phyloP scores from a whole-genome alignment of 2,888 invertebrate species.

The Phyllotreta cruciferae region DNA sequence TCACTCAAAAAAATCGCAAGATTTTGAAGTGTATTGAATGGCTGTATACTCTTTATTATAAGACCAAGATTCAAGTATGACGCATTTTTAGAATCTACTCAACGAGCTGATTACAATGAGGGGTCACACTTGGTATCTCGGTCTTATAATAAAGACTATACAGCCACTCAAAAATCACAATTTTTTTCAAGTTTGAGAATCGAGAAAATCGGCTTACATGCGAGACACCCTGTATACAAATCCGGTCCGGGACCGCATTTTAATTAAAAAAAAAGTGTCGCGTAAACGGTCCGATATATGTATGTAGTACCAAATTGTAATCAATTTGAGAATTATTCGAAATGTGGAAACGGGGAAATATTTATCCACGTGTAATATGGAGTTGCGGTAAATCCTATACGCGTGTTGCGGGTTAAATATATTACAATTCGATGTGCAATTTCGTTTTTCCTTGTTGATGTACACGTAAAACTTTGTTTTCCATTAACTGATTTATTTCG shows the following conservation, averaged over 20 bases:
- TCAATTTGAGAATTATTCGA: constrained; percentile 17
- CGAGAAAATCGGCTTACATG: too few species aligned
- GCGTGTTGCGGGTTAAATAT: constrained; percentile 5
- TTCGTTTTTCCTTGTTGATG: constrained; percentile 1
- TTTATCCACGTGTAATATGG: constrained; percentile 1
- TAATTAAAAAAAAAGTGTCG: constrained; percentile 1
- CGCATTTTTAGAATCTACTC: too few species aligned
- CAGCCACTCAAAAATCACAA: too few species aligned
- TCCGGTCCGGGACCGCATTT: background rate
- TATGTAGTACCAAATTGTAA: constrained; percentile 20
- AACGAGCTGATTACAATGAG: too few species aligned
- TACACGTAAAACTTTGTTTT: background rate
- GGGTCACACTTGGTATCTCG: too few species aligned
- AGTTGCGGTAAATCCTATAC: constrained; percentile 6
- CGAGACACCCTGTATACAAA: background rate
- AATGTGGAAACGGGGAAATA: constrained; percentile 8
- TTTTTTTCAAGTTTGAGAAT: too few species aligned
- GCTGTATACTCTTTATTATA: too few species aligned
- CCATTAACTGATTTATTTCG: constrained; percentile 3
- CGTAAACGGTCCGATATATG: background rate
- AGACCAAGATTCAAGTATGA: too few species aligned
- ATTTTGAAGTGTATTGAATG: too few species aligned
- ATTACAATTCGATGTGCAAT: background rate
- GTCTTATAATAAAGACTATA: too few species aligned
- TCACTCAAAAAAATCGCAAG: too few species aligned